These are phyloP conservation scores for Trachops cirrhosus DNA, from an alignment of 2,797 vertebrate species.

Conservation along the genomic window DNA sequence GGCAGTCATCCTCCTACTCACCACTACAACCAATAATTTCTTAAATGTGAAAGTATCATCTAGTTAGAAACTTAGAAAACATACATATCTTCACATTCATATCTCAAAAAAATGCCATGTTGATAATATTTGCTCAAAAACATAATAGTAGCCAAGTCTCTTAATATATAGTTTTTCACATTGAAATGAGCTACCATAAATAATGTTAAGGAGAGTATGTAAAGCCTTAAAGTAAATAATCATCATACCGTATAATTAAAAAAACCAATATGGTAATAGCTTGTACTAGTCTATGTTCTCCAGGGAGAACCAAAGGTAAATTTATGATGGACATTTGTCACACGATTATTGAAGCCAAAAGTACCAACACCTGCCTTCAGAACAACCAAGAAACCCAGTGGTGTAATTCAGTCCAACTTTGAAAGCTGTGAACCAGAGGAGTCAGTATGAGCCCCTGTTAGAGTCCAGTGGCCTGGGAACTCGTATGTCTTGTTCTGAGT, in stretches of 20 bases:
- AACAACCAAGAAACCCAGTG: not conserved
- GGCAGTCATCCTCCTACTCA: not conserved
- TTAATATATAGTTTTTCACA: not conserved
- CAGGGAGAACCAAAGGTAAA: not conserved
- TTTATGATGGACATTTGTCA: not conserved
- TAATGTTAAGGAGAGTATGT: not conserved
- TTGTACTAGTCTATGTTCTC: not conserved
- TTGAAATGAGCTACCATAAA: not conserved
- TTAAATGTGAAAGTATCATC: not conserved
- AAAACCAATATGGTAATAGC: not conserved
- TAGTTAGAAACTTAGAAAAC: not conserved
- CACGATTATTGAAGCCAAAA: not conserved
- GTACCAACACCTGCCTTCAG: not conserved
- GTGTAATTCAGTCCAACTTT: not conserved
- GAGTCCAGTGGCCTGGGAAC: not conserved
- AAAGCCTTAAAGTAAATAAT: not conserved
- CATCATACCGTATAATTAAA: not conserved
- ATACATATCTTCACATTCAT: not conserved
- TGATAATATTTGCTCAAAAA: not conserved
- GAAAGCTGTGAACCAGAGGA: not conserved
- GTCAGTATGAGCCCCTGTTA: not conserved
- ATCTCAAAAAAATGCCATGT: not conserved
- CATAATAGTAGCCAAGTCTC: not conserved
- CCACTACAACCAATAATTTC: not conserved
- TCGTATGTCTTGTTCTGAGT: not conserved